Percentiles rank a stretch among this genome's conserved stretches.
Evolutionary conservation across 1,140 invertebrate genomes (phyloP).

Genomic region (Microplitis mediator): DNA sequence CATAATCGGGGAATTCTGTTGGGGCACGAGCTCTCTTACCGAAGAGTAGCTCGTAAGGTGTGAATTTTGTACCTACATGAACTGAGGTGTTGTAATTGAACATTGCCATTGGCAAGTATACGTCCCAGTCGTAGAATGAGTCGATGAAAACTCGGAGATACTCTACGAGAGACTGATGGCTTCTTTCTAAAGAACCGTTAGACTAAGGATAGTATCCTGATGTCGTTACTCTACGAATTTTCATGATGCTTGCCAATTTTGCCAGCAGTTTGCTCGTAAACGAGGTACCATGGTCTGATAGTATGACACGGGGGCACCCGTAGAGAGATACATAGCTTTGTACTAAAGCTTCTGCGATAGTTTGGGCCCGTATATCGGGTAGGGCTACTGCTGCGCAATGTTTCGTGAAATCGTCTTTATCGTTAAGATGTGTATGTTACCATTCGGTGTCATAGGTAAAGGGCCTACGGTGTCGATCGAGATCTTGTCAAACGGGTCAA

Average conservation of each 20-base stretch:
- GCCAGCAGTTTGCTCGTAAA: conserved; percentile 36
- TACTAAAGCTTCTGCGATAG: conserved; percentile 35
- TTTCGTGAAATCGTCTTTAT: conserved; percentile 45
- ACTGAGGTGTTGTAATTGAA: conserved; percentile 6
- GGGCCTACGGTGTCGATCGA: conserved; percentile 19
- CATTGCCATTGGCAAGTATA: conserved; percentile 10
- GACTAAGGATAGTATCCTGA: conserved; percentile 22
- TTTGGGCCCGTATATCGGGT: conserved; percentile 35
- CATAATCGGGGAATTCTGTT: background rate
- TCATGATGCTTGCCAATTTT: conserved; percentile 37
- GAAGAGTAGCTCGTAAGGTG: conserved; percentile 6
- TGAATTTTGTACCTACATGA: conserved; percentile 3
- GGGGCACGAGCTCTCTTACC: background rate
- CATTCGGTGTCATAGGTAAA: background rate
- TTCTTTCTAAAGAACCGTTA: conserved; percentile 9
- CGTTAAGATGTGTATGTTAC: conserved; percentile 29
- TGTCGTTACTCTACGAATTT: conserved; percentile 3
- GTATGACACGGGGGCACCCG: conserved; percentile 37
- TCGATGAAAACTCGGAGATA: background rate
- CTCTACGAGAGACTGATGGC: background rate
- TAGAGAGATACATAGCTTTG: conserved; percentile 26
- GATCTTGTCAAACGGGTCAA: conserved; percentile 27
- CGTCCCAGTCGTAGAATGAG: background rate
- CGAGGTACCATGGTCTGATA: conserved; percentile 40
- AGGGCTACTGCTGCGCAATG: conserved; percentile 32